A percentile compares a stretch with the other conserved stretches of the same genome.
These are phyloP conservation scores for Nothoprocta pentlandii DNA, from an alignment of 2,113 vertebrate genomes.

Conservation along the genomic window DNA sequence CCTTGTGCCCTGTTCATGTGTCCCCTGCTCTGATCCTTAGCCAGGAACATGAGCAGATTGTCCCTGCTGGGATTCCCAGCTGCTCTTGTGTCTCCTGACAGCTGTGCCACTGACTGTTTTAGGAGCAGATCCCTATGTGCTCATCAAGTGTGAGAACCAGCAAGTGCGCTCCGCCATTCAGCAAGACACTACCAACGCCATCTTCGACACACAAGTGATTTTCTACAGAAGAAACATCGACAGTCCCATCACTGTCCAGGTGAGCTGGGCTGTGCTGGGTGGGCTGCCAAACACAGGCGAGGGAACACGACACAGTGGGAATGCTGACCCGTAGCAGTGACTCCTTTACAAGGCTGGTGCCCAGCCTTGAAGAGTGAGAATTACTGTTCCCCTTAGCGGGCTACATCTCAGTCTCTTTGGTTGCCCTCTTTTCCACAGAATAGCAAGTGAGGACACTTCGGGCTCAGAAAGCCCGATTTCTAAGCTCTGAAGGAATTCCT, in stretches of 20 bases:
- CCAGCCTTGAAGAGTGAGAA: neutral
- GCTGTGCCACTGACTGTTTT: constrained; percentile 11
- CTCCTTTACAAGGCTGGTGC: neutral
- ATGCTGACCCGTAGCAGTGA: accelerated
- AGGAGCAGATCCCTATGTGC: constrained; percentile 90
- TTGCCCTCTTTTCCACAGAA: neutral
- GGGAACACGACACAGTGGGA: neutral
- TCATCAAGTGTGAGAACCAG: constrained; percentile 88
- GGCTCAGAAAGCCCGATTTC: neutral
- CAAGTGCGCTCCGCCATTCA: constrained; percentile 79
- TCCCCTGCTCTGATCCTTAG: neutral
- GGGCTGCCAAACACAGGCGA: neutral
- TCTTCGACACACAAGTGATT: constrained; percentile 86
- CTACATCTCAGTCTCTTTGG: neutral
- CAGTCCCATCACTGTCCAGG: constrained; percentile 88
- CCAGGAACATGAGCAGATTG: neutral
- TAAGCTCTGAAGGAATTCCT: neutral
- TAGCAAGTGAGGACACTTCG: neutral
- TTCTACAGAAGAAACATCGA: constrained; percentile 88
- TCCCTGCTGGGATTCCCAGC: neutral
- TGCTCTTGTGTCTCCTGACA: neutral
- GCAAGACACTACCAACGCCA: constrained; percentile 76
- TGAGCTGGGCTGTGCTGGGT: constrained; percentile 46
- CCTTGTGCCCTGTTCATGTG: neutral
- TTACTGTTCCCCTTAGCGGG: neutral